Evolutionary conservation across 1,140 invertebrate species (phyloP), one percentile per base, ranked within the genome.

Genomic region (Listronotus oregonensis): DNA sequence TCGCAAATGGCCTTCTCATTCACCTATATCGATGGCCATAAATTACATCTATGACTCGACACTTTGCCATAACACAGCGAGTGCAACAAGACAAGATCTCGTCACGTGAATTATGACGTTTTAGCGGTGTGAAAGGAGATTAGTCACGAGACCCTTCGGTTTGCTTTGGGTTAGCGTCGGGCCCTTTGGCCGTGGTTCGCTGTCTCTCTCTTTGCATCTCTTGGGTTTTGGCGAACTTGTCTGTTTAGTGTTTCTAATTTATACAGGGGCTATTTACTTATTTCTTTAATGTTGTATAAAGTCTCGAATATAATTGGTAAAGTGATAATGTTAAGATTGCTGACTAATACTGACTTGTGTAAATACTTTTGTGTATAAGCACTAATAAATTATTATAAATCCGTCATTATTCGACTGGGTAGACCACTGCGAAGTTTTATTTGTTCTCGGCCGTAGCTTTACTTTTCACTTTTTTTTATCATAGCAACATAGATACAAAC

Each of bases 61-160:
- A 64, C 62, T 64, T 64, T 50, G 43, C 43, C 47, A 17, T 57
- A 51, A 59, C 49, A 43, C 47, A 17, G n/a, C 18, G 46, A 59
- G 55, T 58, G 56, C 55, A 59, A 66, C 57, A 66, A 61, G 64
- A 66, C 56, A 61, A 66, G 57, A 61, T 60, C 57, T 61, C n/a
- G 64, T 60, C 64, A 66, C 57, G 57, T 66, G 64, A 66, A 66
- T 61, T 60, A 66, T 66, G 64, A 66, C 64, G 57, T 66, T 66
- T 61, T 66, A 49, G 54, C 64, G 56, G 54, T 55, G 57, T 56
- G 64, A 66, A 61, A 66, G 64, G 57, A 66, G 64, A 66, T 66
- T 66, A 66, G 64, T 66, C 64, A 66, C 56, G 39, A 66, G 57
- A 66, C 54, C 64, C 56, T 56, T 15, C 54, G 62, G 50, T 59